Evolutionary conservation across 2,113 vertebrate species (phyloP).

Genomic region (Lagenorhynchus albirostris): DNA sequence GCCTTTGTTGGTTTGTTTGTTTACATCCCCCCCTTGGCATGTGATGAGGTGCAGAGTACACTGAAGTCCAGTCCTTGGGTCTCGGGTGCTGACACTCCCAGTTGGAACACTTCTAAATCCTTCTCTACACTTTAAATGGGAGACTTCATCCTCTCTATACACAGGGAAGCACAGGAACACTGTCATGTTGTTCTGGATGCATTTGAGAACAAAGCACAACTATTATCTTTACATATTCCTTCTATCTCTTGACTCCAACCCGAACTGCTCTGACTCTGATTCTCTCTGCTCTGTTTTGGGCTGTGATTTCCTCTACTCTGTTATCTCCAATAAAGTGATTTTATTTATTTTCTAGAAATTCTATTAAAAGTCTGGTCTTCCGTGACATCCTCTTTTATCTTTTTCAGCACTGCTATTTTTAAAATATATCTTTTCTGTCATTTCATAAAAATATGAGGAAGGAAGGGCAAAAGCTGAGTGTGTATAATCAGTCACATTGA

Average conservation of each 20-base stretch:
- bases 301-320: background rate
- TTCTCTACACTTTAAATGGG: background rate
- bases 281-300: background rate
- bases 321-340: background rate
- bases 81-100: background rate
- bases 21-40: background rate
- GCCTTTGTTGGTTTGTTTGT: background rate
- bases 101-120: background rate
- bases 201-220: background rate
- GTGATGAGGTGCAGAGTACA: background rate
- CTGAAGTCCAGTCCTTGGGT: background rate
- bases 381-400: background rate
- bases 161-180: background rate
- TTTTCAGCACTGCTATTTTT: background rate
- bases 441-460: background rate
- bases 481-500: background rate
- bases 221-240: background rate
- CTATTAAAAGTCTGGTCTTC: background rate
- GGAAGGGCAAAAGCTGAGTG: background rate
- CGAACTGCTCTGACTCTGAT: background rate
- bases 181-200: background rate
- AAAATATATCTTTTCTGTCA: background rate
- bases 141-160: background rate
- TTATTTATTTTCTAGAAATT: background rate
- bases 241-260: background rate